Evolutionary conservation across 2,113 vertebrate species (phyloP).

Genomic region (Dicerorhinus sumatrensis): DNA sequence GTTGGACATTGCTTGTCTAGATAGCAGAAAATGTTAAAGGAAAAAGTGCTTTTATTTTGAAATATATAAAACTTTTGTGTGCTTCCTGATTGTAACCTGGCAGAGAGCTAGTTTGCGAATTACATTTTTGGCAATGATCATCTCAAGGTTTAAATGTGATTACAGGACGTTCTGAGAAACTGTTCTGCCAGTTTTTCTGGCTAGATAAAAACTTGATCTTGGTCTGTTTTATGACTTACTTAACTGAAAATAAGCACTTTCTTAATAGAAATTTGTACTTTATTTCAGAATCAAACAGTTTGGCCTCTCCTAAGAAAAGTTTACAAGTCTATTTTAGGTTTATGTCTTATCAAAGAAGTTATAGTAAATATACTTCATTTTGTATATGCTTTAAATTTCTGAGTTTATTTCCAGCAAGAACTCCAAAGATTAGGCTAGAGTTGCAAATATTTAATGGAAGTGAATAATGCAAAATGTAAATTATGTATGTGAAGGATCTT

Average conservation of each 20-base stretch:
- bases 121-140: slow-evolving; percentile 62
- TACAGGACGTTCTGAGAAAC: slow-evolving; percentile 66
- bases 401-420: slow-evolving; percentile 36
- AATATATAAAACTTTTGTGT: slow-evolving; percentile 42
- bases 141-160: slow-evolving; percentile 30
- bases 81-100: slow-evolving; percentile 32
- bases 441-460: slow-evolving; percentile 50
- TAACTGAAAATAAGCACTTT: slow-evolving; percentile 49
- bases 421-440: not conserved
- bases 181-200: slow-evolving; percentile 54
- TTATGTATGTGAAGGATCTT: slow-evolving; percentile 30
- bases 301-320: slow-evolving; percentile 4
- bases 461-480: slow-evolving; percentile 20
- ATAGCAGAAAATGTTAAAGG: slow-evolving; percentile 26
- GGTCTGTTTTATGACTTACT: slow-evolving; percentile 46
- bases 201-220: slow-evolving; percentile 56
- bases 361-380: slow-evolving; percentile 21
- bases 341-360: slow-evolving; percentile 37
- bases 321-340: not conserved
- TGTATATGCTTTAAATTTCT: slow-evolving; percentile 39
- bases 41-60: slow-evolving; percentile 57
- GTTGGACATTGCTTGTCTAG: slow-evolving; percentile 44
- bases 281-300: slow-evolving; percentile 48
- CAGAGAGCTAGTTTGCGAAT: slow-evolving; percentile 22
- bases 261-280: slow-evolving; percentile 58